A percentile compares a stretch with the other conserved stretches of the same genome.
Evolutionary conservation across 2,797 vertebrate genomes (phyloP).

Genomic region (Podarcis lilfordi): DNA sequence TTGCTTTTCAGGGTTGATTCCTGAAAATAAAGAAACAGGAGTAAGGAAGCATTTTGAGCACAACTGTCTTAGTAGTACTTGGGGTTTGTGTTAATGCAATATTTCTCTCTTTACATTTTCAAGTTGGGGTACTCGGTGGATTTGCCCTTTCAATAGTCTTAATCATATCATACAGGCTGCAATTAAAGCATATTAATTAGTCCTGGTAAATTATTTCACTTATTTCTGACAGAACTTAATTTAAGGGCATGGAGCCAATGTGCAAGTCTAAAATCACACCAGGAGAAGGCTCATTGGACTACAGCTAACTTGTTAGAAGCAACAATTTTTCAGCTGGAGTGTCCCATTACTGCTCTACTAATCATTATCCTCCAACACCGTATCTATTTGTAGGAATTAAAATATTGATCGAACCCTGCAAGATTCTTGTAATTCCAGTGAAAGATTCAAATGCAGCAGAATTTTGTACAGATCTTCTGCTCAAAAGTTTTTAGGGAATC

Average conservation of each 20-base stretch:
- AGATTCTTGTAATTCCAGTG: constrained; percentile 15
- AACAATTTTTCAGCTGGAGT: neutral
- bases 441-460: constrained; percentile 26
- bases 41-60: neutral
- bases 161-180: neutral
- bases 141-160: neutral
- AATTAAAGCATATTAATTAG: neutral
- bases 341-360: constrained; percentile 24
- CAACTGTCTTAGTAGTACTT: neutral
- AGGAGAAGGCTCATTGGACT: neutral
- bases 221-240: neutral
- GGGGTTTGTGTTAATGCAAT: neutral
- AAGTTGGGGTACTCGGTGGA: neutral
- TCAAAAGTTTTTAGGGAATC: constrained; percentile 54
- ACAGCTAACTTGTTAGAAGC: neutral
- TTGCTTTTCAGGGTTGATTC: neutral
- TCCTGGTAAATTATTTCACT: neutral
- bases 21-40: neutral
- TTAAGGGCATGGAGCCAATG: neutral
- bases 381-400: constrained; percentile 41
- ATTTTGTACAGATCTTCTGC: constrained; percentile 50
- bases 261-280: neutral
- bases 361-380: constrained; percentile 23
- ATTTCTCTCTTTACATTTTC: neutral
- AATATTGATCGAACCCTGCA: constrained; percentile 39